Percentiles rank a stretch among this genome's conserved stretches.
phyloP scores from a whole-genome alignment of 2,888 invertebrate genomes.

The Calliphora vomitoria region DNA sequence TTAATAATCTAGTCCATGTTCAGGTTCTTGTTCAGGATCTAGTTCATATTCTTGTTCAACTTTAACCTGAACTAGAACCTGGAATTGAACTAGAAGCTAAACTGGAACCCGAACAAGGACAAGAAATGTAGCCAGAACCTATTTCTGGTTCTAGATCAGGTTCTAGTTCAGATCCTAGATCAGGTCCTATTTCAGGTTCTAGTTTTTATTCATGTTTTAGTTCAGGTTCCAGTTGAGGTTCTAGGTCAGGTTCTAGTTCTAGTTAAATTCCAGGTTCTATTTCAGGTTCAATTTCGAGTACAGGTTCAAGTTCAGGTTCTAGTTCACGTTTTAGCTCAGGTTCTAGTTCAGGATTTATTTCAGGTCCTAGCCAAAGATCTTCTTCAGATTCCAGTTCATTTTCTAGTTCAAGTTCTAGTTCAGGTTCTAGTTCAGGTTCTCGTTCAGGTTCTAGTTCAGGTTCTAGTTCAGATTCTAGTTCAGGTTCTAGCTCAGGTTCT shows the following conservation, averaged over 20 bases:
- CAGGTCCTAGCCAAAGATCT: background rate
- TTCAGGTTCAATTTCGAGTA: too few species aligned
- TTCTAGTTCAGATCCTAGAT: too few species aligned
- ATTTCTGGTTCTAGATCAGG: too few species aligned
- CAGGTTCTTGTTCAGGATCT: too few species aligned
- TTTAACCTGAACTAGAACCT: too few species aligned
- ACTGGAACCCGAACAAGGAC: too few species aligned
- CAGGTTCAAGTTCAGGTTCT: background rate
- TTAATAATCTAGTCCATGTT: too few species aligned
- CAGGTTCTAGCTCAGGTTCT: background rate
- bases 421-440: background rate
- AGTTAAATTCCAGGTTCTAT: background rate
- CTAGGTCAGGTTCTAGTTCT: background rate
- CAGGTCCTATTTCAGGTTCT: background rate
- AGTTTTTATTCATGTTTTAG: background rate
- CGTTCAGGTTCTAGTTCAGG: background rate
- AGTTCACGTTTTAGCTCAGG: background rate
- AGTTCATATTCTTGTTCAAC: too few species aligned
- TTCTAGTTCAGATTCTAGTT: background rate
- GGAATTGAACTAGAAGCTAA: too few species aligned
- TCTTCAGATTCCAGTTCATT: background rate
- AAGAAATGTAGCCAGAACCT: too few species aligned
- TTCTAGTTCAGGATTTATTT: background rate
- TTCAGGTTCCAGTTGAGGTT: background rate
- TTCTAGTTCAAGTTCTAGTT: too few species aligned